A percentile compares a stretch with the other conserved stretches of the same genome.
phyloP scores from a whole-genome alignment of 2,113 vertebrate genomes.

The Gymnorhina tibicen region DNA sequence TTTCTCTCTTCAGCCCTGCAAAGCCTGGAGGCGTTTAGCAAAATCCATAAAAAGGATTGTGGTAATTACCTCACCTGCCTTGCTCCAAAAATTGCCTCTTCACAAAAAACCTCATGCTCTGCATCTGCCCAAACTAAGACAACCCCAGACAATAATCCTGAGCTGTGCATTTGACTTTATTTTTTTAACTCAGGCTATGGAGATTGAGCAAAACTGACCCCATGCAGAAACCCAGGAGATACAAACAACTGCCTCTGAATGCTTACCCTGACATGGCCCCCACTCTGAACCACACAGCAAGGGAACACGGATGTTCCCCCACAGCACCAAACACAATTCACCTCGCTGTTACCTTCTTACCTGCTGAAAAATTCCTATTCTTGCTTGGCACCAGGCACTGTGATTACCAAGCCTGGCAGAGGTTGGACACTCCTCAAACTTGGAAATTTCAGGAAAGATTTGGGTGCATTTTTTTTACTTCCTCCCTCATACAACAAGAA shows the following conservation, averaged over 20 bases:
- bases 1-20: background rate
- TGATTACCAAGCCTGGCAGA: background rate
- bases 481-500: background rate
- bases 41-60: background rate
- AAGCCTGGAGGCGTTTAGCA: background rate
- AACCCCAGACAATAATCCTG: background rate
- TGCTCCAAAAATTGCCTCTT: background rate
- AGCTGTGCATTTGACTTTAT: background rate
- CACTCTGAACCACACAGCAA: background rate
- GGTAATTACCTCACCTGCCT: slow-evolving; percentile 3
- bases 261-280: background rate
- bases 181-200: background rate
- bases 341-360: background rate
- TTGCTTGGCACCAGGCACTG: background rate
- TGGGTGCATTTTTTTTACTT: background rate
- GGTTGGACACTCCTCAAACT: background rate
- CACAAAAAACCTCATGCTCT: background rate
- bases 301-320: background rate
- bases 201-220: background rate
- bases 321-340: background rate
- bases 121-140: background rate
- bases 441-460: background rate
- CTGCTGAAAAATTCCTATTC: background rate
- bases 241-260: background rate
- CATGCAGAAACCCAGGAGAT: background rate